Percentiles rank a stretch among this genome's conserved stretches.
Evolutionary conservation across 2,888 invertebrate species (phyloP).

Genomic region (Cerastis leucographa): DNA sequence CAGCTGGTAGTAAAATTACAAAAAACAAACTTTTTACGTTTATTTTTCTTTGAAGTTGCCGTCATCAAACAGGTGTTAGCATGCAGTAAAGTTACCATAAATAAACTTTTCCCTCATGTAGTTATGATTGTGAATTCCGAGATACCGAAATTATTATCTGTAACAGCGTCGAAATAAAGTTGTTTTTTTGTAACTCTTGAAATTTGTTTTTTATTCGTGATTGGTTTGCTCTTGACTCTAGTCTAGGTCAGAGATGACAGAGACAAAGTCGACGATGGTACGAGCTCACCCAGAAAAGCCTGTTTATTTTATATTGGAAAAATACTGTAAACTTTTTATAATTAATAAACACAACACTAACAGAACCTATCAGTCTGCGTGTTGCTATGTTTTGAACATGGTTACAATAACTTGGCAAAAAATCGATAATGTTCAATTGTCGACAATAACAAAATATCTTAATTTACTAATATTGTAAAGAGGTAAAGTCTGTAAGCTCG

Average conservation of each 20-base stretch:
- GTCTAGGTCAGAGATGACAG: too few species aligned
- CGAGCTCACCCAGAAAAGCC: too few species aligned
- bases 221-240: too few species aligned
- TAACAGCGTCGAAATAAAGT: not conserved
- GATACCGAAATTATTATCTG: slow-evolving; percentile 18
- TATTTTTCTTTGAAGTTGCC: slow-evolving; percentile 39
- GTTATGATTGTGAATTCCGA: slow-evolving; percentile 25
- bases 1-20: slow-evolving; percentile 42
- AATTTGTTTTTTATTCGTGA: too few species aligned
- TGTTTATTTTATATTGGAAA: not conserved
- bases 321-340: too few species aligned
- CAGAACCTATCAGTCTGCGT: not conserved
- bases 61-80: slow-evolving; percentile 55
- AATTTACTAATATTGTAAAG: not conserved
- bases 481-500: not conserved
- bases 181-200: not conserved
- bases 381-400: not conserved
- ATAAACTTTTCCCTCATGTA: slow-evolving; percentile 48
- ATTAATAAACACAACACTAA: not conserved
- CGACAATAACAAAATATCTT: not conserved
- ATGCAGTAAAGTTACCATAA: slow-evolving; percentile 54
- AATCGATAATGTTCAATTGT: not conserved
- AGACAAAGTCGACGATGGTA: too few species aligned
- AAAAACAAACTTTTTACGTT: slow-evolving; percentile 61
- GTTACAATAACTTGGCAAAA: not conserved